Base-by-base conservation (phyloP, 2,888 invertebrate genomes). In the Ophonus ardosiacus region DNA sequence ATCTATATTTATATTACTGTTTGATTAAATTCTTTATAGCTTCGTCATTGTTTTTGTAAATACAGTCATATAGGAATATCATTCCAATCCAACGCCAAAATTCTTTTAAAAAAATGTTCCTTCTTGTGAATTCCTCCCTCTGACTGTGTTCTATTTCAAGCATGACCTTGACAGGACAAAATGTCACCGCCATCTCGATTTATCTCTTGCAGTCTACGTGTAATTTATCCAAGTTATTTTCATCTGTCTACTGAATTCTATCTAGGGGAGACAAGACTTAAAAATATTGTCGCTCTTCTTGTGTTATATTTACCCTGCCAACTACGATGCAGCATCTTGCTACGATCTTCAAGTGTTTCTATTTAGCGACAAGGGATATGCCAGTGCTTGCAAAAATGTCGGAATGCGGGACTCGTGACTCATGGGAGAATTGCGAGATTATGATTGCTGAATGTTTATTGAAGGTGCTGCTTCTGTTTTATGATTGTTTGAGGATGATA, bases 261-360 rank as follows among this genome's bases (percentile, higher is more conserved):
- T 61, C 51, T 68, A 81, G 81, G 81, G 81, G 81, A 79, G 79
- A 65, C 80, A 43, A 78, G 78, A 40, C 81, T 81, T 81, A 63
- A 81, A 78, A 81, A 81, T 81, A 81, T 81, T 63, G 81, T 63
- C 81, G 68, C 38, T 68, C 68, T 68, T 68, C 68, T 63, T 63
- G 24, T n/a, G 68, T 68, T 68, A 68, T 68, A 68, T 68, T 68
- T 68, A 68, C 68, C 68, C 68, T 13, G 68, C 68, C 43, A 13
- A 51, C 43, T 51, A 51, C 43, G 43, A 51, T 51, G 43, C 43
- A 51, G 43, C 31, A 4, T 31, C 21, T 24, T 63, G 63, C 68
- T 2, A 31, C 24, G 31, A 68, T 68, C 63, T 68, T 68, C 68
- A 68, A 68, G 38, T 68, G 68, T 38, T 68, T 68, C 68, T 15